Evolutionary conservation across 2,797 vertebrate genomes (phyloP).

Genomic region (Gymnocypris eckloni): DNA sequence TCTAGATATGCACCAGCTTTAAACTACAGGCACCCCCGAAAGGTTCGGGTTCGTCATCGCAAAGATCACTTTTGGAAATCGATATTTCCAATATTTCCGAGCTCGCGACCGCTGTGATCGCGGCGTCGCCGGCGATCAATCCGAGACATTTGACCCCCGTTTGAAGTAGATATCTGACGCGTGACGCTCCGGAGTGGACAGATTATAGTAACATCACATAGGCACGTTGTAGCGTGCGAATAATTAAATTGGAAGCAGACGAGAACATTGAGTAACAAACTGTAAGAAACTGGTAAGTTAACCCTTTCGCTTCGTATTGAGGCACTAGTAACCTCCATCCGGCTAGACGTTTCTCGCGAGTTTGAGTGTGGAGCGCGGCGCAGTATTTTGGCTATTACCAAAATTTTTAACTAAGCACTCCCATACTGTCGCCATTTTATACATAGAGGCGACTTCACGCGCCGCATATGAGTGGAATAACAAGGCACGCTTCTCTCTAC

Average conservation of each 20-base stretch:
- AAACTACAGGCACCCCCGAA: conserved; percentile 21
- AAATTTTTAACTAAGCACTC: conserved; percentile 70
- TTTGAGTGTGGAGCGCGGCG: conserved; percentile 33
- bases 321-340: conserved; percentile 62
- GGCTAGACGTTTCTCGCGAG: conserved; percentile 45
- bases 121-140: conserved; percentile 8
- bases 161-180: conserved; percentile 19
- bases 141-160: not conserved
- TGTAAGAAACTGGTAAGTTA: conserved; percentile 79
- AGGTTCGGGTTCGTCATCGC: conserved; percentile 29
- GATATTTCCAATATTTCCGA: conserved; percentile 26
- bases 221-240: conserved; percentile 76
- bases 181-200: not conserved
- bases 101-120: not conserved
- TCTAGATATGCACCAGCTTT: conserved; percentile 34
- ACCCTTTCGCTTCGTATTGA: conserved; percentile 74
- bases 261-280: conserved; percentile 68
- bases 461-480: conserved; percentile 74
- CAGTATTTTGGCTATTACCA: conserved; percentile 52
- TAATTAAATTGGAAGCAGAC: conserved; percentile 64
- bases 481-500: conserved; percentile 60
- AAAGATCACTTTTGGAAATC: conserved; percentile 21
- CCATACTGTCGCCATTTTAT: conserved; percentile 88
- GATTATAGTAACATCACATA: conserved; percentile 43
- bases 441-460: conserved; percentile 82